Evolutionary conservation across 1,140 invertebrate genomes (phyloP).

Genomic region (Coelopa frigida): DNA sequence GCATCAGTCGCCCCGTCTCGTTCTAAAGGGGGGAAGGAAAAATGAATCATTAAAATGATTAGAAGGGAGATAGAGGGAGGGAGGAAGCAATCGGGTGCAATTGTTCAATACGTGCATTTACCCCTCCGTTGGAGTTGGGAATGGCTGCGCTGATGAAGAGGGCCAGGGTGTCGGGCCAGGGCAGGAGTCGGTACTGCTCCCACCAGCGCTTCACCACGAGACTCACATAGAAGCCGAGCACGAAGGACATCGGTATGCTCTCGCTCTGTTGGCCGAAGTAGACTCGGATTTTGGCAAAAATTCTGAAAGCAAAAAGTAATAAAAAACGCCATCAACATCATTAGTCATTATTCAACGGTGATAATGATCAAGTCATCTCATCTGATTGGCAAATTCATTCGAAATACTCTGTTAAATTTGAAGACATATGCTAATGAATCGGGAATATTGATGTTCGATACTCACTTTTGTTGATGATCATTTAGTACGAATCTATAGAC

Average conservation of each 20-base stretch:
- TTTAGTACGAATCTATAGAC: slow-evolving; percentile 80
- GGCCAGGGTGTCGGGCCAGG: slow-evolving; percentile 84
- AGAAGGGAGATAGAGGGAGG: not conserved
- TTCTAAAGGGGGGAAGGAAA: slow-evolving; percentile 52
- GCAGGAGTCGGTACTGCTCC: slow-evolving; percentile 83
- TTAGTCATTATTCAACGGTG: not conserved
- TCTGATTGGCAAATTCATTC: not conserved
- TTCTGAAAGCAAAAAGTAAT: slow-evolving; percentile 45
- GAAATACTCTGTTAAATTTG: not conserved
- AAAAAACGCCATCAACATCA: not conserved
- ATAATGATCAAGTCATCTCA: not conserved
- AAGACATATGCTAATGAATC: not conserved
- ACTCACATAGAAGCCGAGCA: slow-evolving; percentile 88
- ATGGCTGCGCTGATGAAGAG: slow-evolving; percentile 85
- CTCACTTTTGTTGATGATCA: slow-evolving; percentile 74
- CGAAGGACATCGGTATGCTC: slow-evolving; percentile 87
- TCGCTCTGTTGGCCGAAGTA: slow-evolving; percentile 77
- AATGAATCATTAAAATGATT: not conserved
- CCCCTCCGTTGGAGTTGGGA: slow-evolving; percentile 54
- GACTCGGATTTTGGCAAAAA: slow-evolving; percentile 70
- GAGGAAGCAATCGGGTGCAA: not conserved
- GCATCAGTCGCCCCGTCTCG: slow-evolving; percentile 75
- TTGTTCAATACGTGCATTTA: slow-evolving; percentile 65
- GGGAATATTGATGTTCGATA: slow-evolving; percentile 13
- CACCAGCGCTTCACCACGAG: slow-evolving; percentile 87